Conservation (phyloP, 2,113 vertebrate species). For the Callopanchax toddi region DNA sequence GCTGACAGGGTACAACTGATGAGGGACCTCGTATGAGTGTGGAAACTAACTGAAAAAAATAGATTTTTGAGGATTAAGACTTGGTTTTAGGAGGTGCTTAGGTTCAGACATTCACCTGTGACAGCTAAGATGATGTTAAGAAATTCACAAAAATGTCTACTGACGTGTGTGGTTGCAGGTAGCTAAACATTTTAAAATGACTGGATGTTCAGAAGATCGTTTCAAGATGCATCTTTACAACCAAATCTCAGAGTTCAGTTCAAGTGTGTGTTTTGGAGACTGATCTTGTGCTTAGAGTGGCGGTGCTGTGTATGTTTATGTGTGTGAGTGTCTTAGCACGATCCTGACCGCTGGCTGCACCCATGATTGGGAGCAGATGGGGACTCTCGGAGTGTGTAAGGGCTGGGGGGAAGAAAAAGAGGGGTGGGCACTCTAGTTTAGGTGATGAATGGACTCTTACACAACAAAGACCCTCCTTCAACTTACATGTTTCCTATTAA, state of each 20-base stretch:
- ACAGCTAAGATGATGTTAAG: background rate
- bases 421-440: conserved; percentile 66
- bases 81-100: background rate
- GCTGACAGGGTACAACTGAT: background rate
- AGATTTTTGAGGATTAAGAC: background rate
- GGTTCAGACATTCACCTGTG: background rate
- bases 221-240: conserved; percentile 9
- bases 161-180: conserved; percentile 1
- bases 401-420: conserved; percentile 12
- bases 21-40: background rate
- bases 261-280: conserved; percentile 9
- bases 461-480: conserved; percentile 72
- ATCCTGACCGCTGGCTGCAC: conserved; percentile 79
- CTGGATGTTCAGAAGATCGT: conserved; percentile 6
- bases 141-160: background rate
- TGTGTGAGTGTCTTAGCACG: conserved; percentile 26
- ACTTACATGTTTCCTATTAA: conserved; percentile 70
- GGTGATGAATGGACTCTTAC: conserved; percentile 78
- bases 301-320: conserved; percentile 34
- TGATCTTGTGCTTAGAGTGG: conserved; percentile 13
- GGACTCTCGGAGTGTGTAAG: conserved; percentile 57
- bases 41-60: background rate
- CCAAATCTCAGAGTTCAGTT: conserved; percentile 5
- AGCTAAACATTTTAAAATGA: conserved; percentile 12
- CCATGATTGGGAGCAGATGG: conserved; percentile 82